Conservation (phyloP, 1,140 invertebrate genomes). For the Drusus annulatus region DNA sequence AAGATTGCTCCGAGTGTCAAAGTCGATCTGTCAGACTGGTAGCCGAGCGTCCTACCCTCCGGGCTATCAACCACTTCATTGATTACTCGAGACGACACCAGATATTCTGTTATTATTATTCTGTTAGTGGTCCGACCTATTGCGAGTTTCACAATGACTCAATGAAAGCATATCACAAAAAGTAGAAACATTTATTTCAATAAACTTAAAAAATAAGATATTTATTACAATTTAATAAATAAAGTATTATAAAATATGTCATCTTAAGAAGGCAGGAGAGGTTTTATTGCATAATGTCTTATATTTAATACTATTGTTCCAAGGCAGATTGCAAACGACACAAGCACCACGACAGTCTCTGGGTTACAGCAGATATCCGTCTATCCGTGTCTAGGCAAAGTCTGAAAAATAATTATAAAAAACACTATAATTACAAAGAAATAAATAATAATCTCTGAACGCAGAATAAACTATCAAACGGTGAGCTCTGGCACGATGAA, state of each 20-base stretch:
- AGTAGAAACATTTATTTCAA: slow-evolving; percentile 8
- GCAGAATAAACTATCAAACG: no score
- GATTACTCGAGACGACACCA: no score
- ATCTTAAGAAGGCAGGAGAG: slow-evolving; percentile 22
- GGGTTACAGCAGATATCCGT: neutral
- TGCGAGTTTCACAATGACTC: no score
- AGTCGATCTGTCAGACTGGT: no score
- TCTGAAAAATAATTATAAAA: neutral
- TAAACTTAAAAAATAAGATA: slow-evolving; percentile 11
- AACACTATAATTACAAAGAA: neutral
- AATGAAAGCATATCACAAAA: neutral
- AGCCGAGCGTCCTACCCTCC: no score
- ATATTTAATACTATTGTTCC: slow-evolving; percentile 2
- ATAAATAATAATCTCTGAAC: no score
- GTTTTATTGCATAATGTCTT: neutral
- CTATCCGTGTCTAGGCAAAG: neutral
- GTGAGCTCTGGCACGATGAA: no score
- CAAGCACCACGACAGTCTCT: slow-evolving; percentile 22
- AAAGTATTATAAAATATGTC: slow-evolving; percentile 28
- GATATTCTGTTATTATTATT: no score
- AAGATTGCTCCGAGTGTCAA: no score
- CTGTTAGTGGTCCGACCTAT: no score
- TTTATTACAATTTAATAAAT: slow-evolving; percentile 34
- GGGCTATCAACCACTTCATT: no score
- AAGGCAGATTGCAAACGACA: slow-evolving; percentile 17